These are phyloP conservation scores for Felis catus DNA, from an alignment of 2,113 vertebrate genomes.

Conservation along the genomic window DNA sequence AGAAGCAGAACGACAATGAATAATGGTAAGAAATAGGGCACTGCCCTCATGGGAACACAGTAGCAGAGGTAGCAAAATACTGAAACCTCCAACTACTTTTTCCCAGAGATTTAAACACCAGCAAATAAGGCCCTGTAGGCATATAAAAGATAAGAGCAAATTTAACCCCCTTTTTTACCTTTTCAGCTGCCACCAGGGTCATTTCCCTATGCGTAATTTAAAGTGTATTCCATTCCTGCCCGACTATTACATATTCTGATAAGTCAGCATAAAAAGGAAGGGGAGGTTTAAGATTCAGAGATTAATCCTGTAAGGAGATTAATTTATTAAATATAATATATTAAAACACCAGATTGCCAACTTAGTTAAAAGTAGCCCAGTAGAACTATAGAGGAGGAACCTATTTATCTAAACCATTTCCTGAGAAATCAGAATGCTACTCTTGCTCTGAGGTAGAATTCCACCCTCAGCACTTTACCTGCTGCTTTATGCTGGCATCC, in stretches of 20 bases:
- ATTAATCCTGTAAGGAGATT: neutral
- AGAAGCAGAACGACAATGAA: conserved; percentile 56
- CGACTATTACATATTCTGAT: neutral
- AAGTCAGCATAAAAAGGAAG: neutral
- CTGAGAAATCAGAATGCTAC: neutral
- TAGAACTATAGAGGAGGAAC: neutral
- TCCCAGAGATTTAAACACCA: conserved; percentile 78
- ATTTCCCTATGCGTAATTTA: conserved; percentile 42
- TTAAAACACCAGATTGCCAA: neutral
- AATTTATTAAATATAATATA: neutral
- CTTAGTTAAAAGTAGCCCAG: neutral
- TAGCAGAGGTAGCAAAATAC: conserved; percentile 73
- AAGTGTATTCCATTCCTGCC: conserved; percentile 33
- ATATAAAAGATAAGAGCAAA: conserved; percentile 73
- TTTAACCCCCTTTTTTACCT: conserved; percentile 74
- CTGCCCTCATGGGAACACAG: conserved; percentile 67
- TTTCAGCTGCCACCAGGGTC: neutral
- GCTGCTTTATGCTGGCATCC: neutral
- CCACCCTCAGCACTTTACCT: neutral
- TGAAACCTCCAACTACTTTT: conserved; percentile 70
- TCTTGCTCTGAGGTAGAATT: neutral
- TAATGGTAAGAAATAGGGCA: conserved; percentile 72
- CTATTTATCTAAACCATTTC: neutral
- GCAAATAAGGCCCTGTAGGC: conserved; percentile 72
- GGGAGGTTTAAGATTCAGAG: neutral